Evolutionary conservation across 2,888 invertebrate species (phyloP).

Genomic region (Chloroclysta siterata): DNA sequence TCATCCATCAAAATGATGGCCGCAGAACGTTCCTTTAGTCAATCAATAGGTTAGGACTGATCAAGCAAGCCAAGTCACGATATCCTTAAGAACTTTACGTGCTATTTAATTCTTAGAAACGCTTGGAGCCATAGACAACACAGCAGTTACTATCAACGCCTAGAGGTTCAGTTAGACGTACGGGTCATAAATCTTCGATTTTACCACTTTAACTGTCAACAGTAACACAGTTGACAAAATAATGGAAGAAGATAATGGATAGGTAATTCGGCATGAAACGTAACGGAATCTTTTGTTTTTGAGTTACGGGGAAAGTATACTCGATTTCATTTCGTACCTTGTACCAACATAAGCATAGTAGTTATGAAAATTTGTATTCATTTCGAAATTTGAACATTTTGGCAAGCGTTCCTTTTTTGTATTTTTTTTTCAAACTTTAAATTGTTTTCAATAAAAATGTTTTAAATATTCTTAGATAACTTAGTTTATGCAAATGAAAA

Average conservation of each 20-base stretch:
- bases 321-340: conserved; percentile 10
- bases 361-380: too few relatives aligned
- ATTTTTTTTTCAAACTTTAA: too few relatives aligned
- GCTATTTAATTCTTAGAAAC: neutral
- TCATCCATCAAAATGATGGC: too few relatives aligned
- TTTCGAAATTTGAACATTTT: too few relatives aligned
- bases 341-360: too few relatives aligned
- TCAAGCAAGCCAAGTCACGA: too few relatives aligned
- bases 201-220: conserved; percentile 67
- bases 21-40: too few relatives aligned
- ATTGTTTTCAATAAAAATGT: too few relatives aligned
- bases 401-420: too few relatives aligned
- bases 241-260: conserved; percentile 66
- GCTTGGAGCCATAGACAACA: conserved; percentile 22
- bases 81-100: neutral
- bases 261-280: conserved; percentile 59
- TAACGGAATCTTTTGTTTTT: conserved; percentile 50
- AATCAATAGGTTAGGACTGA: too few relatives aligned
- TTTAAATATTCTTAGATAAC: too few relatives aligned
- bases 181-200: conserved; percentile 66
- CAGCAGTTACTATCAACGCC: conserved; percentile 46
- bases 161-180: conserved; percentile 50
- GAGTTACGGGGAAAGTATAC: conserved; percentile 13
- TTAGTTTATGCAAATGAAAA: too few relatives aligned
- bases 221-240: conserved; percentile 66